phyloP scores from a whole-genome alignment of 1,140 invertebrate species.

The Lepeophtheirus salmonis region DNA sequence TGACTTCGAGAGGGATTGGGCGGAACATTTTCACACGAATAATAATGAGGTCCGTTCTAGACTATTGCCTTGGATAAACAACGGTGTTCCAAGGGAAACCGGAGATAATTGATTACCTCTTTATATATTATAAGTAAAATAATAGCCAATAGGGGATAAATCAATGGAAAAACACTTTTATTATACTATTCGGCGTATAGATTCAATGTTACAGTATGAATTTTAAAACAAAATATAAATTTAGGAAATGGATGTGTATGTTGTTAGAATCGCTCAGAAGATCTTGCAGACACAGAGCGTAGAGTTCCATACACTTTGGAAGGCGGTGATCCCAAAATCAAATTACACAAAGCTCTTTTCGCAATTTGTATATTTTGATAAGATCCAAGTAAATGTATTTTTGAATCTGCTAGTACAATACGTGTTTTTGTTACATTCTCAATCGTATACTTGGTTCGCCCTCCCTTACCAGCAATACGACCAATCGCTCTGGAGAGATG shows the following conservation, averaged over 20 bases:
- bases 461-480: constrained; percentile 86
- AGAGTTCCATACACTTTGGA: constrained; percentile 90
- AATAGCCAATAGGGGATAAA: too few relatives aligned
- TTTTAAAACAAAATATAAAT: constrained; percentile 6
- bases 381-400: constrained; percentile 92
- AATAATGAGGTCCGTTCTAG: too few relatives aligned
- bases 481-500: constrained; percentile 89
- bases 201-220: constrained; percentile 7
- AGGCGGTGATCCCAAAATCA: constrained; percentile 86
- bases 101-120: too few relatives aligned
- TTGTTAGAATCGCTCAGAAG: constrained; percentile 56
- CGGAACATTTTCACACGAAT: too few relatives aligned
- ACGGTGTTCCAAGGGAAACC: too few relatives aligned
- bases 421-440: constrained; percentile 98
- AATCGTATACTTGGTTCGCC: constrained; percentile 92
- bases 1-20: background rate
- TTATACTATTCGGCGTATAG: too few relatives aligned
- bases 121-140: too few relatives aligned
- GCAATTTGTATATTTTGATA: constrained; percentile 93
- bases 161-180: background rate
- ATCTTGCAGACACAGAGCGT: constrained; percentile 53
- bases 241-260: too few relatives aligned
- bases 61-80: too few relatives aligned
- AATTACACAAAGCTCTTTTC: constrained; percentile 82
- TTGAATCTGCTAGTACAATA: constrained; percentile 86